Base-by-base conservation (phyloP, 2,888 invertebrate genomes). In the Petrolisthes manimaculis region DNA sequence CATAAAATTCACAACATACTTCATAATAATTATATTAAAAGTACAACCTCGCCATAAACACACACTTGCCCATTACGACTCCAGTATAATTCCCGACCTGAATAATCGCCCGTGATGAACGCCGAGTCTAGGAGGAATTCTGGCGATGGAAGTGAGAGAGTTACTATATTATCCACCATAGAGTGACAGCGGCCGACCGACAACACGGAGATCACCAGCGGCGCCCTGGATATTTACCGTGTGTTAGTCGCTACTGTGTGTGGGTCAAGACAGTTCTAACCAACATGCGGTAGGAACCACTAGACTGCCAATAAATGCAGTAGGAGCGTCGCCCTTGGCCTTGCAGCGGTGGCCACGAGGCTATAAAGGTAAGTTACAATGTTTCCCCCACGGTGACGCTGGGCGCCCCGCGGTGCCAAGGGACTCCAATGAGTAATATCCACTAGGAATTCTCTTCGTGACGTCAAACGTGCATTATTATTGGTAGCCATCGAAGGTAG, bases 331-430 rank as follows among this genome's bases (percentile, higher is more conserved):
- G 85, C 85, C 85, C 85, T 79, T 85, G 85, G 24, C 78, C 85
- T 61, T 78, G 79, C 69, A 85, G 79, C 79, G 85, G 79, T 79
- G 24, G 69, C 85, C 61, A 85, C 67, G 53, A 21, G 85, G 67
- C 77, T 79, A 79, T 79, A 79, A 84, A 78, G 84, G 84, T 78
- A 79, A 78, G 56, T 84, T 84, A 71, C 21, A 84, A 85, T 85
- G 79, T 85, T 85, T 85, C 79, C 85, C 79, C 85, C 85, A 69
- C 24, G 79, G 85, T 85, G 85, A 79, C 55, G 69, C 75, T n/a
- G 69, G 53, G 37, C 79, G 51, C 85, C 85, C 85, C 75, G 85
- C 79, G 71, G 85, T 14, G 85, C 79, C 79, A n/a, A 78, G 18
- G 69, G 53, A 67, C 79, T 79, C 54, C 79, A 78, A 69, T 85